Conservation (phyloP, 2,888 invertebrate genomes). For the Leucoma salicis region DNA sequence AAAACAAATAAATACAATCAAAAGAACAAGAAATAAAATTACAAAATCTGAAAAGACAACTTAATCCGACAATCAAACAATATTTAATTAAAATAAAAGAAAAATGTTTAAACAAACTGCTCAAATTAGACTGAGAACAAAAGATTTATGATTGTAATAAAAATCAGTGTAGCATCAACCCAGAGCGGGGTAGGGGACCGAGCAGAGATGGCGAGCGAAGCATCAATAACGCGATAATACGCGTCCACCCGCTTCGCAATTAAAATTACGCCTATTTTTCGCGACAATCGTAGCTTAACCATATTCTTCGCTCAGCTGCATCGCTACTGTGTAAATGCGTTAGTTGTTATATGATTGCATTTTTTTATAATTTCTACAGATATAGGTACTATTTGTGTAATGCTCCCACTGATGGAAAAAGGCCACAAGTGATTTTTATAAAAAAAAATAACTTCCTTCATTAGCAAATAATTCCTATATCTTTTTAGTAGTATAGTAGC, state of each 20-base stretch:
- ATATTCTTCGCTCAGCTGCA: constrained; percentile 49
- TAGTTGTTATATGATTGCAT: no score
- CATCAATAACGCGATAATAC: constrained; percentile 57
- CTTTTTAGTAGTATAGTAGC: no score
- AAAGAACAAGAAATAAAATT: no score
- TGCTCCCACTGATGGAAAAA: no score
- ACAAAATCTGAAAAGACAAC: no score
- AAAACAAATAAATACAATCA: no score
- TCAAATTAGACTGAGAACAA: constrained; percentile 22
- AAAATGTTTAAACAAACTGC: constrained; percentile 14
- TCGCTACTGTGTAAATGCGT: constrained; percentile 20
- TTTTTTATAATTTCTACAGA: no score
- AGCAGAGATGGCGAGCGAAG: constrained; percentile 21
- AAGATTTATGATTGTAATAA: constrained; percentile 35
- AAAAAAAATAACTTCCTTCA: no score
- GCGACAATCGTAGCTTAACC: constrained; percentile 49
- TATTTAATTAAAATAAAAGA: not conserved
- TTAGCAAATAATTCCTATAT: no score
- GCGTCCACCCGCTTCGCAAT: constrained; percentile 48
- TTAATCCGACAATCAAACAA: not conserved
- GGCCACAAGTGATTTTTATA: no score
- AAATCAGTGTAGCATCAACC: constrained; percentile 37
- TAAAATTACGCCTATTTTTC: constrained; percentile 72
- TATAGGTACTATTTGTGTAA: no score
- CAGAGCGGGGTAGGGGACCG: constrained; percentile 19